A percentile compares a stretch with the other conserved stretches of the same genome.
Evolutionary conservation across 2,888 invertebrate species (phyloP).

Genomic region (Caenorhabditis zanzibari): DNA sequence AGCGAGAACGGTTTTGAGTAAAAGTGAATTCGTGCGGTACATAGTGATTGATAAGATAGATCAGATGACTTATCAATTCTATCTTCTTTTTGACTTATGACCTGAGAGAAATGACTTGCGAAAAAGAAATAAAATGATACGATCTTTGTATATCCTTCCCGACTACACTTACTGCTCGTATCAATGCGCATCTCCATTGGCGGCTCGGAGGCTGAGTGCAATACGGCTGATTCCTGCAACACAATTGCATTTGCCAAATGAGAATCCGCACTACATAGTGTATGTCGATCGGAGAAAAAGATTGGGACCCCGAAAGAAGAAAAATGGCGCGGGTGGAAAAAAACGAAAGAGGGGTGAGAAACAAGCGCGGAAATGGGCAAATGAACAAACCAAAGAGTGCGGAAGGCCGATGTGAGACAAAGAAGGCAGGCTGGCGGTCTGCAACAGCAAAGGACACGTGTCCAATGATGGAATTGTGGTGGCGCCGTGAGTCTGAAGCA

Average conservation of each 20-base stretch:
- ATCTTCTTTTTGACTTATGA: constrained; percentile 45
- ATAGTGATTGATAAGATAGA: constrained; percentile 36
- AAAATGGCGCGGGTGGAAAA: too few species aligned
- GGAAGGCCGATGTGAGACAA: constrained; percentile 58
- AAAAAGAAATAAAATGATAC: constrained; percentile 16
- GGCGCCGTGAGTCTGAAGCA: constrained; percentile 45
- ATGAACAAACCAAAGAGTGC: constrained; percentile 58
- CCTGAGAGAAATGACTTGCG: not conserved
- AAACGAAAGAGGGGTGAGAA: constrained; percentile 24
- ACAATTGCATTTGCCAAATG: constrained; percentile 58
- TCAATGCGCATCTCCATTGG: constrained; percentile 85
- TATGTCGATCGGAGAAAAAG: constrained; percentile 33
- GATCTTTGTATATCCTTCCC: constrained; percentile 22
- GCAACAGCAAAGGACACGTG: constrained; percentile 60
- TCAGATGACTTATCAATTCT: constrained; percentile 52
- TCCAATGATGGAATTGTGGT: constrained; percentile 57
- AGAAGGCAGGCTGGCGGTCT: constrained; percentile 58
- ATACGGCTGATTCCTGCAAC: constrained; percentile 88
- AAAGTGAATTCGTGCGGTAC: constrained; percentile 39
- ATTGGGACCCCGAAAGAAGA: constrained; percentile 8
- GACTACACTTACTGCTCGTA: constrained; percentile 89
- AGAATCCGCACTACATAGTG: constrained; percentile 50
- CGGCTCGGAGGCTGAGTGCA: constrained; percentile 59
- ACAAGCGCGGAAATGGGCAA: constrained; percentile 48
- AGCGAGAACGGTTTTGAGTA: constrained; percentile 49